Evolutionary conservation across 2,797 vertebrate species (phyloP).

Genomic region (Xenopus petersii): DNA sequence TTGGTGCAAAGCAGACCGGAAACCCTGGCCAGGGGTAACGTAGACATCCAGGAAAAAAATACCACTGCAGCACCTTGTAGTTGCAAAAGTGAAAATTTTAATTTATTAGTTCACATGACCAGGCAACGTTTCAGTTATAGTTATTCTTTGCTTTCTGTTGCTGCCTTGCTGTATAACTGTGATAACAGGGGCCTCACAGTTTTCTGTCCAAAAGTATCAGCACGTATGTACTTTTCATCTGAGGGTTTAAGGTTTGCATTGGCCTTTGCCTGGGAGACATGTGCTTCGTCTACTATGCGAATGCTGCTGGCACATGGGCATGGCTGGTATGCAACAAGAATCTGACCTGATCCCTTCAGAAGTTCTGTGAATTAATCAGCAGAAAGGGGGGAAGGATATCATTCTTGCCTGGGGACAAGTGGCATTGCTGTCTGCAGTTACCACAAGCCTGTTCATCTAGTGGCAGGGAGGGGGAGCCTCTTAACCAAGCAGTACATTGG

Average conservation of each 20-base stretch:
- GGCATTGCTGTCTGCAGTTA: background rate
- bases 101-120: too few relatives aligned
- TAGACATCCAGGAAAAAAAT: too few relatives aligned
- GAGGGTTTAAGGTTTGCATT: background rate
- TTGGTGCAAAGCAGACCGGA: too few relatives aligned
- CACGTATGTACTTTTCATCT: background rate
- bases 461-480: background rate
- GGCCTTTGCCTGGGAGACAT: slow-evolving; percentile 1
- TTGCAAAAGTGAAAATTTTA: too few relatives aligned
- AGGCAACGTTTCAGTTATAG: too few relatives aligned
- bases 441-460: background rate
- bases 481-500: background rate
- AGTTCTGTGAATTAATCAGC: slow-evolving; percentile 9
- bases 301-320: slow-evolving; percentile 33
- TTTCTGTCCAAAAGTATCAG: background rate
- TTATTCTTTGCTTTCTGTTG: too few relatives aligned
- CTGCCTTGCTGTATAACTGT: too few relatives aligned
- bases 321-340: slow-evolving; percentile 33
- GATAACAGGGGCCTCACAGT: too few relatives aligned
- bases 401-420: background rate
- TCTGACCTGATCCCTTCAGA: slow-evolving; percentile 24
- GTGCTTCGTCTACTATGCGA: background rate
- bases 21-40: too few relatives aligned
- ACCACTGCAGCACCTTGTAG: too few relatives aligned
- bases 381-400: background rate